These are phyloP conservation scores for Corticium candelabrum DNA, from an alignment of 37 sponge, comb jelly and placozoan genomes.

Conservation along the genomic window DNA sequence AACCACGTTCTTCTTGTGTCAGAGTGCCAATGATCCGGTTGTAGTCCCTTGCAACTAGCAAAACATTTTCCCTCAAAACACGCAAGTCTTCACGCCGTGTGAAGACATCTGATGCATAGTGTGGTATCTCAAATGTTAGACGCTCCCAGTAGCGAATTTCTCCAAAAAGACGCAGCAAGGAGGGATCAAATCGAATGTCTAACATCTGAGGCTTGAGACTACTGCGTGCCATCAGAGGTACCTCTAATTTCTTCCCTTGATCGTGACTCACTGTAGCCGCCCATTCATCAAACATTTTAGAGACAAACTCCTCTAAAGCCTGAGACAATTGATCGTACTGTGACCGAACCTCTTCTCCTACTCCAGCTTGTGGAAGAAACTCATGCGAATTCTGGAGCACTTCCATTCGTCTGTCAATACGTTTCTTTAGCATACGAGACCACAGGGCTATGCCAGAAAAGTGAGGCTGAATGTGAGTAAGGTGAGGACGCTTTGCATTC, in stretches of 20 bases:
- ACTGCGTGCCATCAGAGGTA: slow-evolving; percentile 60
- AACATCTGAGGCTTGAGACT: slow-evolving; percentile 27
- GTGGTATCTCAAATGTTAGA: slow-evolving; percentile 91
- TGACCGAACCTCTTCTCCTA: slow-evolving; percentile 36
- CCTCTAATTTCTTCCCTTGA: slow-evolving; percentile 54
- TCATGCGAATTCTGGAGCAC: slow-evolving; percentile 15
- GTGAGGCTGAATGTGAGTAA: slow-evolving; percentile 57
- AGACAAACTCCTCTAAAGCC: slow-evolving; percentile 81
- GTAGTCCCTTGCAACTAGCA: slow-evolving; percentile 92
- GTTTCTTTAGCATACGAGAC: slow-evolving; percentile 73
- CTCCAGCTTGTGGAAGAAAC: background rate
- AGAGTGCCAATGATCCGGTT: slow-evolving; percentile 77
- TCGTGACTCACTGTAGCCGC: slow-evolving; percentile 41
- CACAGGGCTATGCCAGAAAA: slow-evolving; percentile 84
- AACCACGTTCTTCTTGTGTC: slow-evolving; percentile 65
- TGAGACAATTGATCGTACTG: slow-evolving; percentile 78
- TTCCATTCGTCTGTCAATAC: slow-evolving; percentile 87
- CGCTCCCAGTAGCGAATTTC: slow-evolving; percentile 97
- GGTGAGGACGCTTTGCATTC: slow-evolving; percentile 36
- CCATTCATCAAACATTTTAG: slow-evolving; percentile 93
- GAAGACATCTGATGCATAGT: slow-evolving; percentile 83
- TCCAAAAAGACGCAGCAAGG: slow-evolving; percentile 71
- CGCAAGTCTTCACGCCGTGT: slow-evolving; percentile 72
- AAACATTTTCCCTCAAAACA: slow-evolving; percentile 82
- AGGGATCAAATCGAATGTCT: slow-evolving; percentile 60